Evolutionary conservation across 2,888 invertebrate genomes (phyloP).

Genomic region (Drosophila anomalata): DNA sequence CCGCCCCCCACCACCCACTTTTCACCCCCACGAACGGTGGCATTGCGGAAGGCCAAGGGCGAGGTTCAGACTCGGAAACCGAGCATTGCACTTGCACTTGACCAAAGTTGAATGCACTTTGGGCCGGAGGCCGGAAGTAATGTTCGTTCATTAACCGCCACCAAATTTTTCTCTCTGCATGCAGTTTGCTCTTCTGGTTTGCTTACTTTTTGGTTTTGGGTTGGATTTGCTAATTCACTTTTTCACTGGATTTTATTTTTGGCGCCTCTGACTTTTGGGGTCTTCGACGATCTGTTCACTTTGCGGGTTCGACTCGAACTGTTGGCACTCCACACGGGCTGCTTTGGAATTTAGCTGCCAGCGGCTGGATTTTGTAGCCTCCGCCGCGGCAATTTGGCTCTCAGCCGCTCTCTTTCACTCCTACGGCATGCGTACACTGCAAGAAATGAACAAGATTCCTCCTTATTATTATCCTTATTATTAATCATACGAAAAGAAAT

Average conservation of each 20-base stretch:
- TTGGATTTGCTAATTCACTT: constrained; percentile 29
- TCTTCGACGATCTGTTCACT: constrained; percentile 68
- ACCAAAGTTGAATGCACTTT: constrained; percentile 74
- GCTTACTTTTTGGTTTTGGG: constrained; percentile 58
- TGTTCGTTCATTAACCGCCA: no score
- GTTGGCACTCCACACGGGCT: constrained; percentile 57
- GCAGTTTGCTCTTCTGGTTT: constrained; percentile 3
- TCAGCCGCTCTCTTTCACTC: constrained; percentile 18
- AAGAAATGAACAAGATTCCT: constrained; percentile 2
- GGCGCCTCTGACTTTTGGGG: constrained; percentile 56
- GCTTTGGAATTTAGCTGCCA: constrained; percentile 64
- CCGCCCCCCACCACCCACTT: background rate
- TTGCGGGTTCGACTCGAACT: constrained; percentile 77
- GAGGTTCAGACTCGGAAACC: constrained; percentile 14
- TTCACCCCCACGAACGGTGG: constrained; percentile 20
- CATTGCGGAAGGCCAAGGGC: constrained; percentile 69
- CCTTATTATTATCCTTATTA: background rate
- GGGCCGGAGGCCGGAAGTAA: constrained; percentile 15
- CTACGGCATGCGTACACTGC: background rate
- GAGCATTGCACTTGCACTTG: constrained; percentile 21
- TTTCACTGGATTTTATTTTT: constrained; percentile 50
- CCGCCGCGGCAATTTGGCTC: constrained; percentile 26
- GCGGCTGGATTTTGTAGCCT: constrained; percentile 73
- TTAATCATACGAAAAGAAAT: background rate
- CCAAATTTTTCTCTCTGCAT: background rate